phyloP scores from a whole-genome alignment of 37 sponge, comb jelly and placozoan species.

The Beroe forskalii region DNA sequence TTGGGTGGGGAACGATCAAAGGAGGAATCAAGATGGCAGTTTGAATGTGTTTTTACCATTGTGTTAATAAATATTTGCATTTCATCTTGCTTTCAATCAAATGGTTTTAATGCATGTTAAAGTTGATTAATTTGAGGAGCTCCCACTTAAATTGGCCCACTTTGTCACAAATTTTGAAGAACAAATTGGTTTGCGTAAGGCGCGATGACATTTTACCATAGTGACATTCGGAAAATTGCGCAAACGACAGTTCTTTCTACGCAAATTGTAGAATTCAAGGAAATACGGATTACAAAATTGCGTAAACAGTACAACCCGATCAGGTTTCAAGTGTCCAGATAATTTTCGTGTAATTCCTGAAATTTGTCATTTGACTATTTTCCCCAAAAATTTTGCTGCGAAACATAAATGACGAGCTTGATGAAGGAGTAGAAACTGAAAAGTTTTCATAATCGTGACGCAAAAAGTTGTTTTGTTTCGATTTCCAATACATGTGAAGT shows the following conservation, averaged over 20 bases:
- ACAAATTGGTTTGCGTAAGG: background rate
- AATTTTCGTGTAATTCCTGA: too few species aligned
- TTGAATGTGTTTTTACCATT: conserved; percentile 59
- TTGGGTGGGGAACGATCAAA: conserved; percentile 65
- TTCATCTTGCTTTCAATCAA: too few species aligned
- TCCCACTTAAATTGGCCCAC: too few species aligned
- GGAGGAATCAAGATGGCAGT: conserved; percentile 48
- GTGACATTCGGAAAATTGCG: background rate
- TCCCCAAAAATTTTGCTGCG: too few species aligned
- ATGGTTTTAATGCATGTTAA: background rate
- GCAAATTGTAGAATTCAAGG: background rate
- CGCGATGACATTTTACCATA: background rate
- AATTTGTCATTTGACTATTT: too few species aligned
- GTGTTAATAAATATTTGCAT: conserved; percentile 9
- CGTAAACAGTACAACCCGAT: background rate
- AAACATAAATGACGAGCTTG: background rate
- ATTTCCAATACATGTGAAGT: background rate
- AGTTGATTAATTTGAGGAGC: background rate
- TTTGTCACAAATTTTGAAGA: too few species aligned
- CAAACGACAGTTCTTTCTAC: background rate
- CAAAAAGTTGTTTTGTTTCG: background rate
- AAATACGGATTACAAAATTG: background rate
- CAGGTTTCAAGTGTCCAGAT: too few species aligned
- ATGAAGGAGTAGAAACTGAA: background rate
- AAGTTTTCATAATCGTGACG: background rate